These are phyloP conservation scores for Rhingia rostrata DNA, from an alignment of 2,888 invertebrate species.

Conservation along the genomic window DNA sequence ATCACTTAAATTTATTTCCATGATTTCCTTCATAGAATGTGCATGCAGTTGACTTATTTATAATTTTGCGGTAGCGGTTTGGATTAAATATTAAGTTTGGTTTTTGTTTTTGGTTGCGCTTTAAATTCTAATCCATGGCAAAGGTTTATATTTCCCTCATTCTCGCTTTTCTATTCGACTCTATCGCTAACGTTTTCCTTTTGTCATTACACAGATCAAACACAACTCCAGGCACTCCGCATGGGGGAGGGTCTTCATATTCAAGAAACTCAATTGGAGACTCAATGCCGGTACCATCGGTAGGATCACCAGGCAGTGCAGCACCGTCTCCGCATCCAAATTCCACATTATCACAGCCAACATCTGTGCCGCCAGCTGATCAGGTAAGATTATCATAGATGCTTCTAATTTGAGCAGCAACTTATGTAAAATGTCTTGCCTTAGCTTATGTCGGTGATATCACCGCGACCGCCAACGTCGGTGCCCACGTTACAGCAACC, in stretches of 20 bases:
- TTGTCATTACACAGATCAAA: conserved; percentile 76
- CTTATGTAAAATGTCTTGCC: background rate
- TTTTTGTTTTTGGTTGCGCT: conserved; percentile 49
- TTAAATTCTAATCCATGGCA: conserved; percentile 63
- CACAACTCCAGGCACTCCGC: conserved; percentile 84
- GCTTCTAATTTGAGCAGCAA: background rate
- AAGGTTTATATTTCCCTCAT: conserved; percentile 52
- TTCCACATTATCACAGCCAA: conserved; percentile 88
- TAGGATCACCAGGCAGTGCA: conserved; percentile 87
- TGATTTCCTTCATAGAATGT: conserved; percentile 10
- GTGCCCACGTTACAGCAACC: conserved; percentile 82
- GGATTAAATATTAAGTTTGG: conserved; percentile 24
- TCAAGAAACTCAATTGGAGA: conserved; percentile 84
- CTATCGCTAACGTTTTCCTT: background rate
- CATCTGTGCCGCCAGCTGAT: conserved; percentile 86
- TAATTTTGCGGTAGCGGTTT: conserved; percentile 41
- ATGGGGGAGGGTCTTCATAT: conserved; percentile 87
- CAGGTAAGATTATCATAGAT: conserved; percentile 79
- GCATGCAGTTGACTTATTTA: conserved; percentile 56
- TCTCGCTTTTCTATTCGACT: background rate
- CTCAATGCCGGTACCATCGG: conserved; percentile 83
- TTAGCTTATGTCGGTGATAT: conserved; percentile 83
- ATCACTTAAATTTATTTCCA: background rate
- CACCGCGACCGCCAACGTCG: conserved; percentile 86
- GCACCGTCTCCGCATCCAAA: conserved; percentile 86